Base-by-base conservation (phyloP, 2,888 invertebrate species). In the Dolichomitus sp. region DNA sequence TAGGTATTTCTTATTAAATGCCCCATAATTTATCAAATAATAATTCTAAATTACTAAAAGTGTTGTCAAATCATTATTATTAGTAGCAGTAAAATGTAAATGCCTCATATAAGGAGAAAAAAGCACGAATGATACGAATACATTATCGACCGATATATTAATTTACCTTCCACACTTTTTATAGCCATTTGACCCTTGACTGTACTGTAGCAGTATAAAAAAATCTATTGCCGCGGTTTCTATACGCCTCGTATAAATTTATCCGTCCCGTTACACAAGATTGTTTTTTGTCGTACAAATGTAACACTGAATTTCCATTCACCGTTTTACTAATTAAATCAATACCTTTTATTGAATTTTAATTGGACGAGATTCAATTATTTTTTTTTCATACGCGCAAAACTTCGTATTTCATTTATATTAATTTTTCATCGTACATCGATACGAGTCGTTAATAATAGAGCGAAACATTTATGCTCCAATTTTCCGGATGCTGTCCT, bases 331-430 rank as follows among this genome's bases (percentile, higher is more conserved):
- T 19, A 19, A 52, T 19, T 19, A 4, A 50, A 9, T 52, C 2
- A 54, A 54, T 23, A 61, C 61, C n/a, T 61, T 61, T 61, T 14
- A 40, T 61, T 17, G 17, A 19, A 19, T 59, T 59, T 33, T 14
- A 57, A 57, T 59, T 59, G 9, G 37, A 61, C 40, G 37, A 61
- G 61, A 11, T 61, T 37, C 37, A n/a, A 11, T 9, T 11, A 11
- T 9, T 11, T 40, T 11, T 40, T 61, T 40, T 61, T 17, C 61
- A 19, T 4, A 42, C n/a, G 23, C 12, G 48, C 27, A 52, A 12
- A 5, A 74, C 23, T 9, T 11, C 33, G 9, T 30, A 40, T 40
- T 37, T 9, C 11, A 50, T 40, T 61, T 61, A 40, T 40, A 17
- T 59, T n/a, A 6, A 33, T 59, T 59, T 59, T 59, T 7, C 30